A percentile compares a stretch with the other conserved stretches of the same genome.
Evolutionary conservation across 2,797 vertebrate genomes (phyloP).

Genomic region (Poecilia picta): DNA sequence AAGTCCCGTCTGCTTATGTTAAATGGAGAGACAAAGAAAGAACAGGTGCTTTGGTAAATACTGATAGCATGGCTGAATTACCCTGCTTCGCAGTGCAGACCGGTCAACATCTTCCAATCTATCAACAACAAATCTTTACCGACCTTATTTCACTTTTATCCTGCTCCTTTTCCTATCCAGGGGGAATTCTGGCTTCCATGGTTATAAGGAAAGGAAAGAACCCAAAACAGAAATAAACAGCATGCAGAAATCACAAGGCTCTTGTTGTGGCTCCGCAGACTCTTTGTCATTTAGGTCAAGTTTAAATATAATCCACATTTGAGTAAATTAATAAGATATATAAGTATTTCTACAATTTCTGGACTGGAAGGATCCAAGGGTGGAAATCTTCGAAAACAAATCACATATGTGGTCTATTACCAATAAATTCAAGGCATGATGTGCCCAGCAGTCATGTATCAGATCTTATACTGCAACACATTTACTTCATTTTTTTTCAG

Average conservation of each 20-base stretch:
- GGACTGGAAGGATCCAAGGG: constrained; percentile 16
- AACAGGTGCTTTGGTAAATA: constrained; percentile 80
- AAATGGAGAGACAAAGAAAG: constrained; percentile 62
- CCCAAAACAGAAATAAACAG: constrained; percentile 64
- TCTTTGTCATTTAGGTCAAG: constrained; percentile 60
- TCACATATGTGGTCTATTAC: neutral
- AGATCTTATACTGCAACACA: constrained; percentile 27
- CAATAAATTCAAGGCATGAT: constrained; percentile 9
- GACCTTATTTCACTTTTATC: constrained; percentile 63
- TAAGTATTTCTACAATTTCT: constrained; percentile 27
- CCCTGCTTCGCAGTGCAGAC: constrained; percentile 69
- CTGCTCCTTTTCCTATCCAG: constrained; percentile 32
- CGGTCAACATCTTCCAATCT: constrained; percentile 71
- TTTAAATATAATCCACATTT: constrained; percentile 57
- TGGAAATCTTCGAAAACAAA: constrained; percentile 10
- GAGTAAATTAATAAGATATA: constrained; percentile 48
- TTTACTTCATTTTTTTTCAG: constrained; percentile 41
- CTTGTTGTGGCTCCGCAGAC: constrained; percentile 32
- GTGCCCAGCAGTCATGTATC: constrained; percentile 27
- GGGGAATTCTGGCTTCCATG: constrained; percentile 34
- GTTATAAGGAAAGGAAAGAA: constrained; percentile 44
- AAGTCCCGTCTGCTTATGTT: constrained; percentile 65
- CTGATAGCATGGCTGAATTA: constrained; percentile 80
- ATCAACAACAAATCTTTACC: constrained; percentile 62
- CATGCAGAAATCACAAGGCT: constrained; percentile 46